Conservation (phyloP, 2,888 invertebrate species). For the Tridacna crocea region DNA sequence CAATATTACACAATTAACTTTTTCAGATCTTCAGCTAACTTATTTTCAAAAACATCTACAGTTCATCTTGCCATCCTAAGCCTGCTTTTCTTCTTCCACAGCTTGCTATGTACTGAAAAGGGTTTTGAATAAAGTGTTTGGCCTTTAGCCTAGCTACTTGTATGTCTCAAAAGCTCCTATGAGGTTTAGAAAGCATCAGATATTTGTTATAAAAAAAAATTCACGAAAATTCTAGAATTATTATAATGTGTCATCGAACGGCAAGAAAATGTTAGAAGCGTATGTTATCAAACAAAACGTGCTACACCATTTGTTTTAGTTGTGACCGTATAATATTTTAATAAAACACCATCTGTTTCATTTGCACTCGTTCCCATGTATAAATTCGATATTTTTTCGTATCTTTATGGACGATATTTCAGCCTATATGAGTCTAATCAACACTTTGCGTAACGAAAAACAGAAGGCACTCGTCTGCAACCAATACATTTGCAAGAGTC, state of each 20-base stretch:
- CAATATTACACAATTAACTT: too few relatives aligned
- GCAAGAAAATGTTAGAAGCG: neutral
- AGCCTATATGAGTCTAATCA: neutral
- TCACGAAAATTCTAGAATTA: too few relatives aligned
- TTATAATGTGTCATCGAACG: neutral
- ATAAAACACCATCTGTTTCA: conserved; percentile 1
- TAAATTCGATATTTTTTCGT: neutral
- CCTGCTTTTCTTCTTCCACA: too few relatives aligned
- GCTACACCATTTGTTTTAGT: neutral
- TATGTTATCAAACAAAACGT: neutral
- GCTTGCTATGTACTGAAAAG: too few relatives aligned
- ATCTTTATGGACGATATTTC: neutral
- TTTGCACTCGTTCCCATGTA: neutral
- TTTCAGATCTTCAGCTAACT: too few relatives aligned
- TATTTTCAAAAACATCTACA: too few relatives aligned
- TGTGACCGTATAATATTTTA: neutral
- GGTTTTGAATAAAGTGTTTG: too few relatives aligned
- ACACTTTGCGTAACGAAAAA: neutral
- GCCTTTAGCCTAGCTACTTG: too few relatives aligned
- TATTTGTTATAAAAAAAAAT: too few relatives aligned
- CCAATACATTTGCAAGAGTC: neutral
- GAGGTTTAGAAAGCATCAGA: too few relatives aligned
- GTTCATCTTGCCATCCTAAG: too few relatives aligned
- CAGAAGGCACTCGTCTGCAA: neutral
- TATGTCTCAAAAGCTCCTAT: too few relatives aligned